Percentiles rank a stretch among this genome's conserved stretches.
Conservation (phyloP, 2,113 vertebrate genomes). For the Stomatorhinus ivindoensis region DNA sequence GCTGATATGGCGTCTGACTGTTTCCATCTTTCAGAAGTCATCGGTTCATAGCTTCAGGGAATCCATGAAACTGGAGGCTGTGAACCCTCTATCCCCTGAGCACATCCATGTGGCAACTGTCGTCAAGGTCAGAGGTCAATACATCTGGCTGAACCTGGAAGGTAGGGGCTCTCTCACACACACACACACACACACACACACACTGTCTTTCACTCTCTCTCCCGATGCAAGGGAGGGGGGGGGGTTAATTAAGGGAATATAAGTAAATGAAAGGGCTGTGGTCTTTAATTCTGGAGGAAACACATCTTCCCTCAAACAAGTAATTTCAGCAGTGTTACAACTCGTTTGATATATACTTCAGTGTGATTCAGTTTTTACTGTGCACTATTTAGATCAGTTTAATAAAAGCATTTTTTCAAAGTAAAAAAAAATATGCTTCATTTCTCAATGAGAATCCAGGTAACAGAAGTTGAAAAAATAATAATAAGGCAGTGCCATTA, state of each 20-base stretch:
- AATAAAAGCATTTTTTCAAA: no score
- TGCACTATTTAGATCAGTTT: background rate
- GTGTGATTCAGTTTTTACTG: background rate
- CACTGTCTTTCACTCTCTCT: no score
- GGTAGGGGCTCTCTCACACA: conserved; percentile 56
- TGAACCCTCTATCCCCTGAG: conserved; percentile 81
- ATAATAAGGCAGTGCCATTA: background rate
- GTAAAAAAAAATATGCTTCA: background rate
- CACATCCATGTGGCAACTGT: conserved; percentile 91
- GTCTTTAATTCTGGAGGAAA: background rate
- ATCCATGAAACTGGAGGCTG: conserved; percentile 95
- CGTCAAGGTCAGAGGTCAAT: conserved; percentile 78
- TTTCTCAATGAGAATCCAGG: background rate
- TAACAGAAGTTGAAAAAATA: background rate
- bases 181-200: no score
- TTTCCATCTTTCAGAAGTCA: conserved; percentile 55
- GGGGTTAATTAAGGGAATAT: background rate
- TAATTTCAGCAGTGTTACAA: background rate
- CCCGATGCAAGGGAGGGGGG: no score
- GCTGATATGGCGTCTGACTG: background rate
- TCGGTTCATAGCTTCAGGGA: conserved; percentile 85
- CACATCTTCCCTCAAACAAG: background rate
- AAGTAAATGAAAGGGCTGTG: background rate
- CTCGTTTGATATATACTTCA: background rate
- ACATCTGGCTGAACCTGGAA: conserved; percentile 88